phyloP scores from a whole-genome alignment of 2,797 vertebrate genomes.

The Falco rusticolus region DNA sequence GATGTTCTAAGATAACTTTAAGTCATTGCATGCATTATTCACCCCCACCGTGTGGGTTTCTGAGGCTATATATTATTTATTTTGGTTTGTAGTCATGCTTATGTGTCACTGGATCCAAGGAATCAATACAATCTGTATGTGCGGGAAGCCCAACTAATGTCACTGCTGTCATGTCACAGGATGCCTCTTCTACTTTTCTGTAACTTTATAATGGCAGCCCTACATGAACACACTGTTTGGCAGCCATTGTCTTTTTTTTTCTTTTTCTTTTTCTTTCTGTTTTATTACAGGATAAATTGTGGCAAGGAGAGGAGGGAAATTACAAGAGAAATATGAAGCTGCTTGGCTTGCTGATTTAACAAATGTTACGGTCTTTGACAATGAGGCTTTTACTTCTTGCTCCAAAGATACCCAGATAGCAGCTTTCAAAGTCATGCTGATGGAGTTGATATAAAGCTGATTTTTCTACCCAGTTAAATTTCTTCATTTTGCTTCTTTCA shows the following conservation, averaged over 20 bases:
- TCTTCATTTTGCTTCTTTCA: not conserved
- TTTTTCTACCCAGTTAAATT: not conserved
- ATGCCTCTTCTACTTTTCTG: not conserved
- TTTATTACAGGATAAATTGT: not conserved
- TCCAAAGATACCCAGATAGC: conserved; percentile 14
- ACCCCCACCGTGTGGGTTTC: not conserved
- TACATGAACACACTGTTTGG: not conserved
- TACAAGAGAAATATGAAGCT: conserved; percentile 30
- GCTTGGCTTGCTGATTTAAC: not conserved
- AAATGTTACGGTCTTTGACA: not conserved
- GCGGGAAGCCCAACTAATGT: not conserved
- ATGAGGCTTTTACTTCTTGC: conserved; percentile 30
- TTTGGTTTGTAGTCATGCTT: not conserved
- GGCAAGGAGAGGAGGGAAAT: not conserved
- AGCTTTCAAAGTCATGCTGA: not conserved
- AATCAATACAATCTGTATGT: not conserved
- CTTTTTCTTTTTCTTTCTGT: not conserved
- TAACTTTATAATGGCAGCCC: not conserved
- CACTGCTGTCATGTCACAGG: not conserved
- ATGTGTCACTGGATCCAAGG: not conserved
- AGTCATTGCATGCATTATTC: not conserved
- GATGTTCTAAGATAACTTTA: not conserved
- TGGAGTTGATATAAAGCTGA: not conserved
- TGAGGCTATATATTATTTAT: not conserved
- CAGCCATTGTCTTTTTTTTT: not conserved